Base-by-base conservation (phyloP, 1,140 invertebrate species). In the Micrasema longulum region DNA sequence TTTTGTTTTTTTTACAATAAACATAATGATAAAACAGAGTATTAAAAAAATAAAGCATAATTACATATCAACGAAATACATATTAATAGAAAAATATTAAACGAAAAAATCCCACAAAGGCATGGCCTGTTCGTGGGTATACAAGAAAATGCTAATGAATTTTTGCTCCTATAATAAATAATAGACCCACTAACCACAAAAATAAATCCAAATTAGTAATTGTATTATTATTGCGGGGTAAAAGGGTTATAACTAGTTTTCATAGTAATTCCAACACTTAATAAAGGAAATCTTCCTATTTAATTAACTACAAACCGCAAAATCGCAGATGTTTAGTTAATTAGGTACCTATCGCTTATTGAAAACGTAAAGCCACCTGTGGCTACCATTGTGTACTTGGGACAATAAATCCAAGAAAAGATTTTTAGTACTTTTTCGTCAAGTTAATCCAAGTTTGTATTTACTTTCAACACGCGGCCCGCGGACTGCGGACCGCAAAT, bases 331-430 rank as follows among this genome's bases (percentile, higher is more conserved):
- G 53, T 14, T 36, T 53, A n/a, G 50, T 53, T 53, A 53, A 53
- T 53, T 36, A 38, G n/a, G n/a, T 23, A 52, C 18, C 23, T 57
- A 57, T 36, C 53, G 53, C n/a, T 57, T 36, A 57, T 57, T 57
- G 31, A 35, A 36, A 1, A 57, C 26, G 31, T 35, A 36, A 57
- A 57, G 22, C 18, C 0, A 31, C 50, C 10, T 31, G 10, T 23
- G n/a, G n/a, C n/a, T n/a, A n/a, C n/a, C n/a, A n/a, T n/a, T n/a
- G n/a, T n/a, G n/a, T n/a, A n/a, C n/a, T n/a, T n/a, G n/a, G n/a
- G n/a, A n/a, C n/a, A n/a, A n/a, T n/a, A n/a, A n/a, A n/a, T n/a
- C n/a, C n/a, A n/a, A n/a, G n/a, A n/a, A n/a, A n/a, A n/a, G n/a
- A n/a, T 53, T 12, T 22, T 31, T 53, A 12, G 6, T 26, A 45